phyloP scores from a whole-genome alignment of 2,113 vertebrate species.

The Picathartes gymnocephalus region DNA sequence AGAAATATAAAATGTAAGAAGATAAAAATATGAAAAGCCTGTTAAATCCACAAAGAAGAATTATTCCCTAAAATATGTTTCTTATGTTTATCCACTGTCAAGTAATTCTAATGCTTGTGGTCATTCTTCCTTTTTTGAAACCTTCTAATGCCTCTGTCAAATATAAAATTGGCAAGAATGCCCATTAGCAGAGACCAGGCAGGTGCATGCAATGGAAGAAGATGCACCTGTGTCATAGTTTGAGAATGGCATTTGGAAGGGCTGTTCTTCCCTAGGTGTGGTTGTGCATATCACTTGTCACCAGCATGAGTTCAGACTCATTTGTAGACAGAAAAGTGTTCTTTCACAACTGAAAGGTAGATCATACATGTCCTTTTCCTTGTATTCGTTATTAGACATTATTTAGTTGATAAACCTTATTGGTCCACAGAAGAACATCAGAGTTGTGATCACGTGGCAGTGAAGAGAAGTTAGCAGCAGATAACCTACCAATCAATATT shows the following conservation, averaged over 20 bases:
- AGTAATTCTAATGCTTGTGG: background rate
- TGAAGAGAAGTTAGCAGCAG: background rate
- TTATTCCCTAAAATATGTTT: background rate
- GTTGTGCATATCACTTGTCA: background rate
- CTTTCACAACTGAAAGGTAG: background rate
- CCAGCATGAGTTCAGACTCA: background rate
- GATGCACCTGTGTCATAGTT: no score
- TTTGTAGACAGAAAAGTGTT: background rate
- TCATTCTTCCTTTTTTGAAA: background rate
- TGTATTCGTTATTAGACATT: background rate
- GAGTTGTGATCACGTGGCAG: background rate
- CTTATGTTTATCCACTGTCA: accelerated
- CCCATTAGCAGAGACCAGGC: background rate
- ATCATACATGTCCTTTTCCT: background rate
- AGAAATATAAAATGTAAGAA: background rate
- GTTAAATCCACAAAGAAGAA: background rate
- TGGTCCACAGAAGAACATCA: background rate
- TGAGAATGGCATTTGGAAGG: background rate
- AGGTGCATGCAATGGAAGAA: background rate
- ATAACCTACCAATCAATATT: background rate
- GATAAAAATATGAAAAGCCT: background rate
- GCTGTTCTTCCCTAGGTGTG: background rate
- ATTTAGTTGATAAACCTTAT: background rate
- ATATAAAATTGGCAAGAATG: background rate
- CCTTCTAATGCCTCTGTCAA: background rate